Evolutionary conservation across 2,113 vertebrate genomes (phyloP), one percentile per base, ranked within the genome.

Genomic region (Cyanocitta stelleri): DNA sequence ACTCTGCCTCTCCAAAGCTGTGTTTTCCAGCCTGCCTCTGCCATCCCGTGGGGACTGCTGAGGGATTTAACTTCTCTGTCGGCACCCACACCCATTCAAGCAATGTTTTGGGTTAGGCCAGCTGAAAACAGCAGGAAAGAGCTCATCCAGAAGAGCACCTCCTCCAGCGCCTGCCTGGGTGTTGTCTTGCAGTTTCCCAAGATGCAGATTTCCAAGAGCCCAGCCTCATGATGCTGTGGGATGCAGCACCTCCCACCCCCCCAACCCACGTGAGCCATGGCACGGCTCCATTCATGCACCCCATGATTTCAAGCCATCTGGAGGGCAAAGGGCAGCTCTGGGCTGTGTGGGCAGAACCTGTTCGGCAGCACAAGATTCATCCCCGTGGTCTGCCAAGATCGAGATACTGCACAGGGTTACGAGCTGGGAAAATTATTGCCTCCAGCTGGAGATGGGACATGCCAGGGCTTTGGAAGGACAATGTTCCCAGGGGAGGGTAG

Each of bases 81-180:
- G 4, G 92, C 79, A 97, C 94, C 94, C 95, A 92, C 94, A 94
- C 96, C 94, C 96, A 92, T 88, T 95, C 94, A 83, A 92, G 85
- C 68, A 92, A 96, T 95, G 83, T 62, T 92, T 90, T 51, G 92
- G 32, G 41, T 61, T 64, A 91, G 67, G 95, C 85, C 59, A 92
- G 85, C 75, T 86, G 94, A 90, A 94, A 92, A 69, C 55, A 68
- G 87, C 80, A 90, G 66, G 43, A 27, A 51, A 81, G 69, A 93
- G 51, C 75, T 94, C 51, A 17, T 79, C 37, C 62, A 91, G 90
- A 71, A 26, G 76, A 93, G 79, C 67, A n/a, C 59, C 54, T 81
- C 78, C 32, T 78, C 80, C 62, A 51, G 76, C 20, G 69, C 64
- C 69, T 8, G 10, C 82, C 56, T 21, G 66, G 43, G 69, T 85